Evolutionary conservation across 2,113 vertebrate genomes (phyloP).

Genomic region (Seriola dumerili): DNA sequence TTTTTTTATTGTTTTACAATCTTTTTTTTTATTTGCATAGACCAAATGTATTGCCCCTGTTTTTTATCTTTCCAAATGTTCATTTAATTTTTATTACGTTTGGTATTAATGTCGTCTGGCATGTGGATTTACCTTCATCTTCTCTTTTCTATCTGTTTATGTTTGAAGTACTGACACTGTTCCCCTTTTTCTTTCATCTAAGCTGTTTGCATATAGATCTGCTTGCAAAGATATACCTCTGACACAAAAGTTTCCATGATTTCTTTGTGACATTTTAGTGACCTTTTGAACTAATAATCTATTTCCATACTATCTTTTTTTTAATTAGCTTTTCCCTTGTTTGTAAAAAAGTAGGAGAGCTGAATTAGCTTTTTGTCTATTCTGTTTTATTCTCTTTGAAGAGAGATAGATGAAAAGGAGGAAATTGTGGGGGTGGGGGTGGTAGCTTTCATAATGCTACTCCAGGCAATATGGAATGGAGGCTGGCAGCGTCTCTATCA

Average conservation of each 20-base stretch:
- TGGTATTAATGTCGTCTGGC: background rate
- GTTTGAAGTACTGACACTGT: conserved; percentile 11
- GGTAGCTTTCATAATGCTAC: conserved; percentile 44
- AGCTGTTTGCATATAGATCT: conserved; percentile 20
- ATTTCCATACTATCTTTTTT: conserved; percentile 4
- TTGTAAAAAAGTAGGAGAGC: conserved; percentile 19
- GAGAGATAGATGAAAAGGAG: conserved; percentile 40
- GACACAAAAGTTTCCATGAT: conserved; percentile 11
- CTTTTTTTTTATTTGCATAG: conserved; percentile 1
- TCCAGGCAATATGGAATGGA: conserved; percentile 32
- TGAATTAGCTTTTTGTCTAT: conserved; percentile 46
- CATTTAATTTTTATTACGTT: background rate
- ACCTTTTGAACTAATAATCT: conserved; percentile 47
- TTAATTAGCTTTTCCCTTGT: conserved; percentile 27
- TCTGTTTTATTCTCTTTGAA: conserved; percentile 64
- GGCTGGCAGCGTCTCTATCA: background rate
- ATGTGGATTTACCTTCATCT: conserved; percentile 23
- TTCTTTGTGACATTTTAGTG: conserved; percentile 44
- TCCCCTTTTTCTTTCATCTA: conserved; percentile 31
- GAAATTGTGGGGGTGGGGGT: background rate
- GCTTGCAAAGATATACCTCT: background rate
- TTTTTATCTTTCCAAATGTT: conserved; percentile 3
- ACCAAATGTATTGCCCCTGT: background rate
- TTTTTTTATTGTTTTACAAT: conserved; percentile 17
- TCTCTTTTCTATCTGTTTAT: conserved; percentile 20